Conservation (phyloP, 2,888 invertebrate genomes). For the Sipha maydis region DNA sequence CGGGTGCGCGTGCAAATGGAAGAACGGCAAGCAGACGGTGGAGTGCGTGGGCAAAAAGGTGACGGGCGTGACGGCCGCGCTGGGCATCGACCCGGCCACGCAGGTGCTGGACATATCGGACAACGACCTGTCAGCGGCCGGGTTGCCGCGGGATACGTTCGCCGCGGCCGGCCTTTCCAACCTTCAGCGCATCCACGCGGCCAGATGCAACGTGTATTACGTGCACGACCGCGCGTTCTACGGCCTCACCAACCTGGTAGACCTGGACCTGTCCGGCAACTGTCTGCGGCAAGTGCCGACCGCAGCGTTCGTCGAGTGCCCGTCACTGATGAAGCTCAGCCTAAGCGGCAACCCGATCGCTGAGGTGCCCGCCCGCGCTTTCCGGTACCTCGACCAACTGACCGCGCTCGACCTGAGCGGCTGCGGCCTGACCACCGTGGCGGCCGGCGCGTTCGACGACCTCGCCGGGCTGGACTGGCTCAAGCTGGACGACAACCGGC, state of each 20-base stretch:
- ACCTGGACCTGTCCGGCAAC: constrained; percentile 87
- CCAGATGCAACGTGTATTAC: constrained; percentile 80
- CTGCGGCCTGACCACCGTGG: constrained; percentile 81
- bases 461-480: constrained; percentile 86
- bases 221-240: constrained; percentile 84
- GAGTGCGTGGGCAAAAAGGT: constrained; percentile 80
- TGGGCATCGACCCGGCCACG: constrained; percentile 82
- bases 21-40: constrained; percentile 89
- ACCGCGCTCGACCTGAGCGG: constrained; percentile 84
- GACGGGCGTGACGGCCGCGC: constrained; percentile 80
- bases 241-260: constrained; percentile 86
- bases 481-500: constrained; percentile 82
- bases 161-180: constrained; percentile 82
- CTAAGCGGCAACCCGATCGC: constrained; percentile 85
- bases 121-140: constrained; percentile 77
- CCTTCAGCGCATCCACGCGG: constrained; percentile 85
- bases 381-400: constrained; percentile 79
- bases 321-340: constrained; percentile 83
- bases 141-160: constrained; percentile 82
- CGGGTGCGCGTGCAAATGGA: constrained; percentile 90
- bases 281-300: constrained; percentile 81
- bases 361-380: constrained; percentile 77
- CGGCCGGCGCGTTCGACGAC: constrained; percentile 83
- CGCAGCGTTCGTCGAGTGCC: constrained; percentile 80
- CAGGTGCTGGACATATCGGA: constrained; percentile 88